phyloP scores from a whole-genome alignment of 2,113 vertebrate genomes.

The Zapornia atra region DNA sequence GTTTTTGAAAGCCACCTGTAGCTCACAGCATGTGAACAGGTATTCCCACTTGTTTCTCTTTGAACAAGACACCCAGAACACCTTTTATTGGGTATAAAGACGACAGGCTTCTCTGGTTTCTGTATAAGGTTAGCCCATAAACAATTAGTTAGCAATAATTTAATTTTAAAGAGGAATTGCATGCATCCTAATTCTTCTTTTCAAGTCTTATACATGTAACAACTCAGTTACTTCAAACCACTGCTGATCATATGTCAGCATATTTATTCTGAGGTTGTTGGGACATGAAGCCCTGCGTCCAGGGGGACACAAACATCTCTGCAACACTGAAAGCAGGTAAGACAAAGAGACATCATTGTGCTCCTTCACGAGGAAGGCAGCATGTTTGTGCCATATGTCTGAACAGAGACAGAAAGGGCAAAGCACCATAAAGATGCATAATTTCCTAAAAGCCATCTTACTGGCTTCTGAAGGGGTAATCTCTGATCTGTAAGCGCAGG shows the following conservation, averaged over 20 bases:
- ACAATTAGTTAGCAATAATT: neutral
- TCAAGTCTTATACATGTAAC: neutral
- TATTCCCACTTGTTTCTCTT: neutral
- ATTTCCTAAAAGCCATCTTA: neutral
- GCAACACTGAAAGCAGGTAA: neutral
- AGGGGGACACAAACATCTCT: neutral
- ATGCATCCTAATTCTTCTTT: neutral
- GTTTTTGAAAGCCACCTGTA: neutral
- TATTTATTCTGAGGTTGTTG: neutral
- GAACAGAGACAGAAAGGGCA: neutral
- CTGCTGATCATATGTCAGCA: neutral
- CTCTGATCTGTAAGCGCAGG: neutral
- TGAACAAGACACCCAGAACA: neutral
- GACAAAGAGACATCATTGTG: neutral
- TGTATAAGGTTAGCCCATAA: neutral
- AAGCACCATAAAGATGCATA: neutral
- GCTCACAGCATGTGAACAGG: neutral
- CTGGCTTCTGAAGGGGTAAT: neutral
- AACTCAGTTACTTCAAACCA: neutral
- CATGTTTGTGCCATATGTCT: fast-evolving
- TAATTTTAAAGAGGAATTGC: neutral
- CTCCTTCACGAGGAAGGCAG: neutral
- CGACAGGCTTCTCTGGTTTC: neutral
- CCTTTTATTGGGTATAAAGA: neutral
- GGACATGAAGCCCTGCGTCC: neutral